These are phyloP conservation scores for Smittia aterrima DNA, from an alignment of 2,888 invertebrate species.

Conservation along the genomic window DNA sequence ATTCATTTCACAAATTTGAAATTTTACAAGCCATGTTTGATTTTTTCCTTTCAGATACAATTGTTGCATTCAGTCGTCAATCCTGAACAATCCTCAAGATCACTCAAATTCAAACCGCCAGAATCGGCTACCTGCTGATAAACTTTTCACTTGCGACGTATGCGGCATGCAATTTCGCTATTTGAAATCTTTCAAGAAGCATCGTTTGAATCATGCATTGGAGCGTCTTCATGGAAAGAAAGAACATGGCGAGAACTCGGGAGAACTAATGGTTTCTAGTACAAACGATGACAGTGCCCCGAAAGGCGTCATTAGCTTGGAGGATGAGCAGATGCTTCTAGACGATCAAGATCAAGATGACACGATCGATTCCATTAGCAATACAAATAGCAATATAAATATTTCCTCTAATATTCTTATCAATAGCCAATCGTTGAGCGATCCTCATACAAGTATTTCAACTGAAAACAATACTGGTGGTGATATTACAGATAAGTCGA, in stretches of 20 bases:
- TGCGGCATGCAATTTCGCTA: slow-evolving; percentile 91
- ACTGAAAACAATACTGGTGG: slow-evolving; percentile 38
- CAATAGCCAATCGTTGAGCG: slow-evolving; percentile 16
- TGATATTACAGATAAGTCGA: slow-evolving; percentile 41
- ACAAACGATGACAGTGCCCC: slow-evolving; percentile 59
- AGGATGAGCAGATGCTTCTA: slow-evolving; percentile 53
- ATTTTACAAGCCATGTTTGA: no score
- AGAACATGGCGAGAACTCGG: slow-evolving; percentile 51
- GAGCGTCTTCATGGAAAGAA: slow-evolving; percentile 76
- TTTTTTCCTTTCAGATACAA: slow-evolving; percentile 24
- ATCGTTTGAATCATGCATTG: slow-evolving; percentile 80
- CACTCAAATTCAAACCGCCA: slow-evolving; percentile 60
- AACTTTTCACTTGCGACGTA: slow-evolving; percentile 84
- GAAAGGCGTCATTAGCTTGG: slow-evolving; percentile 58
- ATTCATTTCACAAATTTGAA: not conserved
- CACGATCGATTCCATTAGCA: slow-evolving; percentile 63
- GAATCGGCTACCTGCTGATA: slow-evolving; percentile 75
- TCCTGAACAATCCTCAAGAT: slow-evolving; percentile 25
- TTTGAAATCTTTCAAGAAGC: slow-evolving; percentile 86
- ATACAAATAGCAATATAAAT: slow-evolving; percentile 40
- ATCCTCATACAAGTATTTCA: slow-evolving; percentile 38
- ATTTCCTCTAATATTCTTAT: slow-evolving; percentile 33
- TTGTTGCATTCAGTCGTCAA: slow-evolving; percentile 26
- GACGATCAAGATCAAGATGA: slow-evolving; percentile 65
- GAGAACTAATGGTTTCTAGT: slow-evolving; percentile 66